These are phyloP conservation scores for Lanius ludovicianus DNA, from an alignment of 2,113 vertebrate species.

Conservation along the genomic window DNA sequence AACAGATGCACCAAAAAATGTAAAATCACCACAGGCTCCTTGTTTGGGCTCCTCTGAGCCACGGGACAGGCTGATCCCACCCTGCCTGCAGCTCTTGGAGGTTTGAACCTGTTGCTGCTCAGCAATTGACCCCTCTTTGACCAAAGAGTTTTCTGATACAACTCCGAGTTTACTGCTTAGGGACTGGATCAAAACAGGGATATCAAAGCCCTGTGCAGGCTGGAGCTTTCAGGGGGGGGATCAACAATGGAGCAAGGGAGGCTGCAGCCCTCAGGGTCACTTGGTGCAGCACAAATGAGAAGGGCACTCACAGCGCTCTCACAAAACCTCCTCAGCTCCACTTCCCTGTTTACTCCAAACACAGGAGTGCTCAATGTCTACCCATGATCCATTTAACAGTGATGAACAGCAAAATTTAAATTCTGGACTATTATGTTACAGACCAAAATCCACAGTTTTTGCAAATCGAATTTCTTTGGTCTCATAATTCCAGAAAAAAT, in stretches of 20 bases:
- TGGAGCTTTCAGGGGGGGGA: not conserved
- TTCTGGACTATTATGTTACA: not conserved
- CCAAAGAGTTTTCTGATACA: not conserved
- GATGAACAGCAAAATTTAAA: not conserved
- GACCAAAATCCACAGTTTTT: constrained; percentile 1
- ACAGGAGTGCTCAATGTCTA: not conserved
- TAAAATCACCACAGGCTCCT: not conserved
- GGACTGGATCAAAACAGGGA: not conserved
- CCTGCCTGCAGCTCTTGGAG: not conserved
- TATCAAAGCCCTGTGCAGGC: not conserved
- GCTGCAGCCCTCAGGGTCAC: not conserved
- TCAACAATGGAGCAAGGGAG: not conserved
- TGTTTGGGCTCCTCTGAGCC: not conserved
- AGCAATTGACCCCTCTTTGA: not conserved
- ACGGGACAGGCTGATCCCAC: not conserved
- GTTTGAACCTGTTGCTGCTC: not conserved
- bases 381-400: not conserved
- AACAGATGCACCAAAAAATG: not conserved
- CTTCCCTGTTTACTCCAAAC: not conserved
- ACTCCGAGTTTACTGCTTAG: not conserved
- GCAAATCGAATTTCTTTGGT: constrained; percentile 5
- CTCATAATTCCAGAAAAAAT: constrained; percentile 27
- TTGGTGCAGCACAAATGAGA: not conserved
- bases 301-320: not conserved
- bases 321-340: not conserved